Evolutionary conservation across 2,797 vertebrate species (phyloP).

Genomic region (Acipenser ruthenus): DNA sequence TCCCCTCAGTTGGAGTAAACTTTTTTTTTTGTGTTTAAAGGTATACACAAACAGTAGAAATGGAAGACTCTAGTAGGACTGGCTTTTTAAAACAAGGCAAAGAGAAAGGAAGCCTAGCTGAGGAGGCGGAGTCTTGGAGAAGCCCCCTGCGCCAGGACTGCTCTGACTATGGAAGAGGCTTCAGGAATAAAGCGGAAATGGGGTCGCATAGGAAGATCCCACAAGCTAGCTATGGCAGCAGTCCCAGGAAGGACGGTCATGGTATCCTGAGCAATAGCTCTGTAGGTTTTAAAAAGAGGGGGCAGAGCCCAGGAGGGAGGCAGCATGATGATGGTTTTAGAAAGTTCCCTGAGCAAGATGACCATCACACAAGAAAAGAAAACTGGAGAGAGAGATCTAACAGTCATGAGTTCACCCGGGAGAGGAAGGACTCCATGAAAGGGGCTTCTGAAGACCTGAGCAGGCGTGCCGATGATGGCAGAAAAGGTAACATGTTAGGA

Average conservation of each 20-base stretch:
- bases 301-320: constrained; percentile 52
- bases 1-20: constrained; percentile 8
- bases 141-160: constrained; percentile 39
- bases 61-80: constrained; percentile 71
- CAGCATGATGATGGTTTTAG: constrained; percentile 58
- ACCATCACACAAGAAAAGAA: constrained; percentile 49
- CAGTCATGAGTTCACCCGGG: constrained; percentile 38
- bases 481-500: constrained; percentile 35
- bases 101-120: constrained; percentile 46
- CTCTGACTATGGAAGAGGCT: constrained; percentile 53
- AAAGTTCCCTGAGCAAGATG: constrained; percentile 54
- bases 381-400: constrained; percentile 61
- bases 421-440: constrained; percentile 51
- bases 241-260: constrained; percentile 58
- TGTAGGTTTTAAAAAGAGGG: constrained; percentile 50
- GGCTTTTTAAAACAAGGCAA: constrained; percentile 56
- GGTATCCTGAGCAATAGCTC: constrained; percentile 54
- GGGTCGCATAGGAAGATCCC: constrained; percentile 54
- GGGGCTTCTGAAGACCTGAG: constrained; percentile 41
- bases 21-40: constrained; percentile 33
- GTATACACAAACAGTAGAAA: constrained; percentile 44
- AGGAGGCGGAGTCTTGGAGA: constrained; percentile 59
- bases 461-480: constrained; percentile 34
- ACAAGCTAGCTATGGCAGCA: constrained; percentile 47
- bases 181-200: constrained; percentile 58